Conservation (phyloP, 2,797 vertebrate genomes). For the Knipowitschia caucasica region DNA sequence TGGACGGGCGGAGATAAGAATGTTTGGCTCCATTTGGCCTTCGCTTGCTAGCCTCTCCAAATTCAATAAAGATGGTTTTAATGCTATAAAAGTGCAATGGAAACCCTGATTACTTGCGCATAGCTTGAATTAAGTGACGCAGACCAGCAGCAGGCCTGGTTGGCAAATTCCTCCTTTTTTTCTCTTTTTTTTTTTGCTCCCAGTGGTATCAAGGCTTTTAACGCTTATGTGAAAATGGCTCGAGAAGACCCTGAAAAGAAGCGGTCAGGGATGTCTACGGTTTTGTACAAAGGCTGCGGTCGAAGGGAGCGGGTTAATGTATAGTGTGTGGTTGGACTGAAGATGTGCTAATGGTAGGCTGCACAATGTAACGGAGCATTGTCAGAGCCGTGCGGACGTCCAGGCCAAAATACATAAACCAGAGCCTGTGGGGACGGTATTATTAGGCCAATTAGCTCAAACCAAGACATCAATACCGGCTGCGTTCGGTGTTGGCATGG, state of each 20-base stretch:
- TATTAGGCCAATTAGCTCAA: background rate
- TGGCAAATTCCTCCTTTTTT: conserved; percentile 53
- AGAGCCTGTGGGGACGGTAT: background rate
- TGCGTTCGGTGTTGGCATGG: background rate
- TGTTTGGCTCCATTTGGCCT: conserved; percentile 51
- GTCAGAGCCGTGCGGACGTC: background rate
- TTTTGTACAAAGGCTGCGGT: conserved; percentile 45
- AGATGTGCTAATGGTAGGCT: conserved; percentile 8
- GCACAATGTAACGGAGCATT: background rate
- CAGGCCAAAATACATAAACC: background rate
- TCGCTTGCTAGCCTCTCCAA: conserved; percentile 37
- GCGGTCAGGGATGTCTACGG: conserved; percentile 18
- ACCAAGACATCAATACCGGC: background rate
- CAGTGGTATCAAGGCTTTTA: conserved; percentile 49
- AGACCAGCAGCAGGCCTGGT: conserved; percentile 33
- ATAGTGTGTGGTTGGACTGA: conserved; percentile 23
- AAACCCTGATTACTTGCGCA: conserved; percentile 40
- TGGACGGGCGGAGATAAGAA: conserved; percentile 49
- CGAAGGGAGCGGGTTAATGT: conserved; percentile 25
- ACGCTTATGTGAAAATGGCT: conserved; percentile 41
- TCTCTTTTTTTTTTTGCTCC: conserved; percentile 46
- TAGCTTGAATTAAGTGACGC: conserved; percentile 34
- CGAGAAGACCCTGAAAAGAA: conserved; percentile 20
- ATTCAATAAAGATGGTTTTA: conserved; percentile 59
- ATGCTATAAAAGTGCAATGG: conserved; percentile 54